Evolutionary conservation across 1,140 invertebrate species (phyloP), one percentile per base, ranked within the genome.

Genomic region (Ylistrum balloti): DNA sequence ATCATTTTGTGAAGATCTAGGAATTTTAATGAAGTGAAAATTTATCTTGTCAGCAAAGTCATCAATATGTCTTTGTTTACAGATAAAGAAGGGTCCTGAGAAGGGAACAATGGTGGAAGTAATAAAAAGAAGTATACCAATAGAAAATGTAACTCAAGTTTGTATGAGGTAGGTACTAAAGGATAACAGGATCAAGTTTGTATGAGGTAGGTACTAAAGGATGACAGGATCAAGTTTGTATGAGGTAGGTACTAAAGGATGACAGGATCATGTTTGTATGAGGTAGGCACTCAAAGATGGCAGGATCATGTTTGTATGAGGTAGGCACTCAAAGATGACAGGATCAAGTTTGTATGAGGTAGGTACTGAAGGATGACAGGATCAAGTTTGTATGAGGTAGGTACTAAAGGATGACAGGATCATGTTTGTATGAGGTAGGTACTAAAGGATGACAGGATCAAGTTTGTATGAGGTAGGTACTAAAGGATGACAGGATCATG

Each of bases 21-120:
- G 35, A 38, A 38, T 38, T 38, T 7, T 38, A 38, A 38, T 38
- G 35, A 38, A 38, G 35, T 38, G 13, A 38, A 38, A 7, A 38
- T 38, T 38, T 38, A 7, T 38, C 13, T 5, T 38, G 35, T 38
- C 35, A 7, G 35, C 5, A 38, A 38, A 56, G 20, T 56, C 15
- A 7, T 15, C 20, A 56, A 74, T 28, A 74, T 1, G 28, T 7
- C n/a, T 28, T 32, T 90, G 85, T 88, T 90, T 89, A 33, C 87
- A 96, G 95, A 91, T 96, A 92, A 95, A 98, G 96, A 96, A 97
- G 96, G 97, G 97, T 93, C 93, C 96, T 91, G 91, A 97, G 95
- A 96, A 98, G 97, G 96, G 97, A 91, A 93, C 97, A 94, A 94
- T 97, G 86, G 93, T 97, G n/a, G 97, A 98, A 94, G 97, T 98